Percentiles rank a stretch among this genome's conserved stretches.
These are phyloP conservation scores for Diabrotica balteata DNA, from an alignment of 2,888 invertebrate species.

Conservation along the genomic window DNA sequence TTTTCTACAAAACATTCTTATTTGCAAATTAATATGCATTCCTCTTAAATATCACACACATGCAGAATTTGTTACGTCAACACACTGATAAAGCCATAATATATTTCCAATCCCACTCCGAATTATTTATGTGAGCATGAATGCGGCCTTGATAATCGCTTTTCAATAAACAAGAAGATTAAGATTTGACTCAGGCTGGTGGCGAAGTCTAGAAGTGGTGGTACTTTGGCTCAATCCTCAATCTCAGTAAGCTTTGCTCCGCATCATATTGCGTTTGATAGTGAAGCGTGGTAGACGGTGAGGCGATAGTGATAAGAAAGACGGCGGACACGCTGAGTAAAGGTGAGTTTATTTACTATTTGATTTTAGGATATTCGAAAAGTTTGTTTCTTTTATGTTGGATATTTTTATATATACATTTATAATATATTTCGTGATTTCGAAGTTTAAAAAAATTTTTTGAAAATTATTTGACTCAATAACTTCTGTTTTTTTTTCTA, in stretches of 20 bases:
- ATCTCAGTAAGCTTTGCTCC: conserved; percentile 25
- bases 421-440: too few relatives aligned
- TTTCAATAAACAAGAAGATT: conserved; percentile 18
- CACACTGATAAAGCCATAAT: too few relatives aligned
- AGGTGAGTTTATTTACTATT: not conserved
- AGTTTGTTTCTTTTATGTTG: too few relatives aligned
- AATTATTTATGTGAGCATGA: not conserved
- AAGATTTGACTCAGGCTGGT: conserved; percentile 21
- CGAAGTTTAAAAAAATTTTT: too few relatives aligned
- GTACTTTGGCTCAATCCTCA: conserved; percentile 21
- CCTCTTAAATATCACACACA: too few relatives aligned
- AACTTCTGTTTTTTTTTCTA: too few relatives aligned
- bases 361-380: too few relatives aligned
- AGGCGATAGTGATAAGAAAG: conserved; percentile 18
- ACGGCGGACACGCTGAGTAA: not conserved
- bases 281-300: conserved; percentile 30
- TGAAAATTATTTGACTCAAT: too few relatives aligned
- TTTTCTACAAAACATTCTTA: too few relatives aligned
- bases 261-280: conserved; percentile 27
- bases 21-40: too few relatives aligned
- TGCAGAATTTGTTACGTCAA: too few relatives aligned
- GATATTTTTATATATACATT: too few relatives aligned
- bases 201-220: conserved; percentile 18
- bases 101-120: not conserved
- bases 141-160: conserved; percentile 6